Evolutionary conservation across 2,888 invertebrate genomes (phyloP), one percentile per base, ranked within the genome.

Genomic region (Toxonevra muliebris): DNA sequence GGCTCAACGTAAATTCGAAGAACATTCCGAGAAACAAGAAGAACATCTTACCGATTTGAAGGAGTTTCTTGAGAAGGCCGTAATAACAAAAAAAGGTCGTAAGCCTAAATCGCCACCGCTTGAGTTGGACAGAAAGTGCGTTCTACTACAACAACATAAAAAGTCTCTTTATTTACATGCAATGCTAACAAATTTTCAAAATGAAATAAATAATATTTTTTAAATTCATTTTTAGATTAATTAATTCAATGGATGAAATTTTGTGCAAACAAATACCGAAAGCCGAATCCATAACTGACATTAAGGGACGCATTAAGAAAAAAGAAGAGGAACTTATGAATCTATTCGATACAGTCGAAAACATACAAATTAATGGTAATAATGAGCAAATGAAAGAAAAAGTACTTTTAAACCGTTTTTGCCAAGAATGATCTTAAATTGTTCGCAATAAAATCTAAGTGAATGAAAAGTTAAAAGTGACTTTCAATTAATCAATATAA

Each of bases 241-340:
- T 80, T 1, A 74, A 72, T 61, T 77, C 79, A 5, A 81, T 82
- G 82, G 82, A 81, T 69, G 76, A 80, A 63, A 74, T 80, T 10
- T 74, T 81, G 20, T 73, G 68, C 11, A 74, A 72, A 4, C 76
- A 76, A 59, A 72, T 79, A 7, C 79, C 79, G 0, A 79, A 77
- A 64, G 68, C 75, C 0, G 80, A 81, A 64, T 80, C 82, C 1
- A 73, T 82, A 57, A 74, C 78, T 19, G 74, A 76, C 43, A 79
- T 82, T 20, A 77, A 74, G 61, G 74, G 74, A 4, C 77, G 82
- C 4, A 79, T 83, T 17, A 79, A 76, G 50, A 78, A 74, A 57
- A 83, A 81, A 57, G 82, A 83, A 69, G 61, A 71, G 10, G 82
- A 83, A 66, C 74, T 83, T 0, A 66, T 82, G 67, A 78, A 74